Evolutionary conservation across 2,888 invertebrate genomes (phyloP).

Genomic region (Cabera pusaria): DNA sequence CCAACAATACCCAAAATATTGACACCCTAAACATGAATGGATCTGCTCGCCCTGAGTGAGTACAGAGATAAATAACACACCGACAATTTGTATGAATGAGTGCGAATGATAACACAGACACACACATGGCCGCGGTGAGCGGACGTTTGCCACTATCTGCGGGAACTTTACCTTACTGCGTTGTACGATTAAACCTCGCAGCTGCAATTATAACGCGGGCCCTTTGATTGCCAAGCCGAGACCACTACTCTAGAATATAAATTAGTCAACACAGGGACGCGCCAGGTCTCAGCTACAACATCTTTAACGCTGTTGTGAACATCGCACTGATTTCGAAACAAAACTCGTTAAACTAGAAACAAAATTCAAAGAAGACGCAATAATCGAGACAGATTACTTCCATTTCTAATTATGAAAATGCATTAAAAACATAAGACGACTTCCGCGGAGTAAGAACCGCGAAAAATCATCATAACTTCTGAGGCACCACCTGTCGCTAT

Average conservation of each 20-base stretch:
- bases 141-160: constrained; percentile 23
- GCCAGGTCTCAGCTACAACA: too few species aligned
- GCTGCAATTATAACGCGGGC: not conserved
- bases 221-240: constrained; percentile 6
- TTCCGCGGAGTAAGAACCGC: constrained; percentile 23
- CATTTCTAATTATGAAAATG: constrained; percentile 6
- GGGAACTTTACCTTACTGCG: constrained; percentile 41
- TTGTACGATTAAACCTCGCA: too few species aligned
- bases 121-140: constrained; percentile 13
- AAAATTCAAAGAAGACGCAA: constrained; percentile 7
- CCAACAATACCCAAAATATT: constrained; percentile 14
- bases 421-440: constrained; percentile 14
- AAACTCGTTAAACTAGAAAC: not conserved
- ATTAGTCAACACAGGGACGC: too few species aligned
- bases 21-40: constrained; percentile 42
- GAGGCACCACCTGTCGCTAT: constrained; percentile 37
- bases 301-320: too few species aligned
- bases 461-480: constrained; percentile 28
- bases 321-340: too few species aligned
- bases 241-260: constrained; percentile 2
- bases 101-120: constrained; percentile 40
- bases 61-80: constrained; percentile 31
- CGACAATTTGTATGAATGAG: constrained; percentile 38
- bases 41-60: constrained; percentile 25
- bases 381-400: not conserved